Base-by-base conservation (phyloP, 2,888 invertebrate genomes). In the Aethes cnicana region DNA sequence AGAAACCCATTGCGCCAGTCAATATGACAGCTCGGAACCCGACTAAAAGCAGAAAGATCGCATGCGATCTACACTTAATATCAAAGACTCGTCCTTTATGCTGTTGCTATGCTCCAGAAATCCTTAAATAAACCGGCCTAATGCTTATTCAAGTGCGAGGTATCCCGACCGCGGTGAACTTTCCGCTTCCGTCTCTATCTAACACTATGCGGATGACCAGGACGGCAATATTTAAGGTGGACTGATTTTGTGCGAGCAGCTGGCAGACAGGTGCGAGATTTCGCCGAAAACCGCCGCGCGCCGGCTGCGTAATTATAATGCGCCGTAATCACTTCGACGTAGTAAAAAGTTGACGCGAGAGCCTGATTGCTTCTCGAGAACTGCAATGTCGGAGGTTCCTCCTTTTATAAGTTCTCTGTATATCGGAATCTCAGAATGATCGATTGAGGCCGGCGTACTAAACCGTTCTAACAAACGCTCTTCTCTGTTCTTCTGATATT, bases 241-340 rank as follows among this genome's bases (percentile, higher is more conserved):
- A 17, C n/a, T 8, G 12, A 20, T 59, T 62, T 57, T 43, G 57
- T 56, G 59, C 56, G 58, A 64, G 64, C 70, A 70, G 67, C 67
- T 66, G 69, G 48, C 62, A 55, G 66, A 67, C 81, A 82, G 81
- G 81, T 81, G 82, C 63, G 48, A 50, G 35, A 55, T 66, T 80
- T 77, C 74, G 76, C 59, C 74, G 69, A 73, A 74, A 62, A 65
- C 63, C 21, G 62, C 33, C 17, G 30, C 41, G 42, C 42, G 49
- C 35, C 47, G 41, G 35, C 46, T 47, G 48, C 41, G 56, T 54
- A 47, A 53, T 30, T 21, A 18, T 42, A 37, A 36, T 43, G 36
- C 28, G 47, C 30, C 53, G 58, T 62, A 47, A 48, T 46, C 35
- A 43, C 11, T 9, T 6, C 32, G 18, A 23, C 39, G 39, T 26